Evolutionary conservation across 37 sponge, comb jelly and placozoan species (phyloP).

Genomic region (Ianthella basta): DNA sequence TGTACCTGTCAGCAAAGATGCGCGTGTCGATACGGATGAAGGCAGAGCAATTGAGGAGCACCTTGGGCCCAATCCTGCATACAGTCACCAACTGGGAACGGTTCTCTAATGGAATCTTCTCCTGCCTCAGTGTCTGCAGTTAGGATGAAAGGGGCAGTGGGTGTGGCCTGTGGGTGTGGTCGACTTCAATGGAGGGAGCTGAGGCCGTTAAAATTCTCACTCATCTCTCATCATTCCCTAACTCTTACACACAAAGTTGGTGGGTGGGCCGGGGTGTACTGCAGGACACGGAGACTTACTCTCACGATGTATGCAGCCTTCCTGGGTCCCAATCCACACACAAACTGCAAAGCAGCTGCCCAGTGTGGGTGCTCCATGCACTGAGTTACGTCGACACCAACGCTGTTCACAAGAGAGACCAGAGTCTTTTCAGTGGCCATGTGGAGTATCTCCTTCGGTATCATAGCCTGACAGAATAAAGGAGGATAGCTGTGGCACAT

Average conservation of each 20-base stretch:
- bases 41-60: constrained; percentile 95
- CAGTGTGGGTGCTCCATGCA: constrained; percentile 79
- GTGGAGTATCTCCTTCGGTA: constrained; percentile 64
- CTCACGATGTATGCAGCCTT: constrained; percentile 89
- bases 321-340: constrained; percentile 95
- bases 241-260: no score
- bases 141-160: neutral
- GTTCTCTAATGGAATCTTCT: constrained; percentile 79
- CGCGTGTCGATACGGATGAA: constrained; percentile 84
- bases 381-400: constrained; percentile 93
- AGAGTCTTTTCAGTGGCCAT: constrained; percentile 69
- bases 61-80: constrained; percentile 86
- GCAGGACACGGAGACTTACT: constrained; percentile 35
- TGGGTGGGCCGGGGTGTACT: no score
- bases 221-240: neutral
- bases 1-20: constrained; percentile 71
- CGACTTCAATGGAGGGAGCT: neutral
- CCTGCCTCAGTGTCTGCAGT: constrained; percentile 81
- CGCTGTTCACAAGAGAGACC: constrained; percentile 76
- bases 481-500: neutral
- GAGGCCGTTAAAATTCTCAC: neutral
- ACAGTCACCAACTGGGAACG: constrained; percentile 89
- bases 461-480: constrained; percentile 23
- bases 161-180: neutral
- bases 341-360: constrained; percentile 66